Evolutionary conservation across 2,888 invertebrate genomes (phyloP), one percentile per base, ranked within the genome.

Genomic region (Xestia c-nigrum): DNA sequence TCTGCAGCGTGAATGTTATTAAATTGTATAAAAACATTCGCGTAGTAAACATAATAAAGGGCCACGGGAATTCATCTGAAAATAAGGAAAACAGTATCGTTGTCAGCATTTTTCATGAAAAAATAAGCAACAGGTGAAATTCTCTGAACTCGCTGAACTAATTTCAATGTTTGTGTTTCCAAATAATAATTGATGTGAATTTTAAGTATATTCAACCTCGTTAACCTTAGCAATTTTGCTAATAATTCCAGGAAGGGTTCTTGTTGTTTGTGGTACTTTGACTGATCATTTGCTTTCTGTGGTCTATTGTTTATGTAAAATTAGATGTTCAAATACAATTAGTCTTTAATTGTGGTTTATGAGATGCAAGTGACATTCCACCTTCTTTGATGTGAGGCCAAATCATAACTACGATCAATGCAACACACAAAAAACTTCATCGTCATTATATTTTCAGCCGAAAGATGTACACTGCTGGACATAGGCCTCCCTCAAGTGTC

Each of bases 51-150:
- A 86, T 57, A 6, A 88, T 52, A 52, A 85, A 88, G 1, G 90
- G 89, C 72, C 87, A 88, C 9, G 90, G 81, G 16, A 84, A 52
- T 21, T 89, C 88, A 83, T 91, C 93, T 93, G 87, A 43, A 91
- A 78, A 77, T 50, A 70, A 65, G 9, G n/a, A 69, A 63, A 70
- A 70, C 46, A 72, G n/a, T 47, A n/a, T 61, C 47, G 24, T 50
- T 24, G 40, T 50, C 21, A 77, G 24, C 1, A n/a, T n/a, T 24
- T 31, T 52, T 12, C 40, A 40, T 1, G 16, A 24, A 59, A 43
- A 50, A 19, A 59, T 7, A 24, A 21, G 14, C 14, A 64, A 57
- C 16, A 47, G n/a, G 43, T 64, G n/a, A n/a, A n/a, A n/a, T 16
- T 43, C 16, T n/a, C 64, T 43, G 43, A 50, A 50, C 43, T 43